Conservation (phyloP, 2,113 vertebrate species). For the Tauraco erythrolophus region DNA sequence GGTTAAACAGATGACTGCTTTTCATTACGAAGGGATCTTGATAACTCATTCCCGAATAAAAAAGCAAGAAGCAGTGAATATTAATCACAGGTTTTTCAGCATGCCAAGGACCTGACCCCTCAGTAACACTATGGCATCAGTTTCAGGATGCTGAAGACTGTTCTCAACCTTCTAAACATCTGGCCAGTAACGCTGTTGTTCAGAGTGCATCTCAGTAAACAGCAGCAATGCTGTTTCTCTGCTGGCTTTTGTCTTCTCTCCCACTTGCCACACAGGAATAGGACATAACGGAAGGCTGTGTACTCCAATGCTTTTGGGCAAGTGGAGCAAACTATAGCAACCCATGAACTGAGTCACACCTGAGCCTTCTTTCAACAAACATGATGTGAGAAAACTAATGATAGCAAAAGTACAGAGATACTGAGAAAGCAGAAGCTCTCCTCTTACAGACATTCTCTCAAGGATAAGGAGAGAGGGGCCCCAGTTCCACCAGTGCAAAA, state of each 20-base stretch:
- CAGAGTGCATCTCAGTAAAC: background rate
- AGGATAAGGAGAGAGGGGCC: background rate
- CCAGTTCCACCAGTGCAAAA: background rate
- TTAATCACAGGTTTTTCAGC: background rate
- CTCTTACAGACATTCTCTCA: background rate
- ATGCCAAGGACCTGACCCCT: background rate
- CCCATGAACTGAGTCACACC: background rate
- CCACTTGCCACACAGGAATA: background rate
- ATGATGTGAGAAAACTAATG: background rate
- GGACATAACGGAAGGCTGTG: background rate
- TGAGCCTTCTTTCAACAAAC: background rate
- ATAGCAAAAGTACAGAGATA: background rate
- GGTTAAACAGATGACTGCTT: background rate
- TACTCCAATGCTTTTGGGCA: background rate
- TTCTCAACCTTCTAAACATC: background rate
- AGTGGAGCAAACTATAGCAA: background rate
- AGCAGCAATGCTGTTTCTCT: background rate
- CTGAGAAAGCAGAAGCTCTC: background rate
- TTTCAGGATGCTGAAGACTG: background rate
- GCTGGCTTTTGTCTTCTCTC: background rate
- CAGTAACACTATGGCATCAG: background rate
- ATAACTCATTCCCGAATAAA: background rate
- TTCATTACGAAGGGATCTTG: background rate
- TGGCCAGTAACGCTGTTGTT: background rate
- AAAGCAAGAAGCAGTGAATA: background rate